These are phyloP conservation scores for Diarsia brunnea DNA, from an alignment of 2,888 invertebrate genomes.

Conservation along the genomic window DNA sequence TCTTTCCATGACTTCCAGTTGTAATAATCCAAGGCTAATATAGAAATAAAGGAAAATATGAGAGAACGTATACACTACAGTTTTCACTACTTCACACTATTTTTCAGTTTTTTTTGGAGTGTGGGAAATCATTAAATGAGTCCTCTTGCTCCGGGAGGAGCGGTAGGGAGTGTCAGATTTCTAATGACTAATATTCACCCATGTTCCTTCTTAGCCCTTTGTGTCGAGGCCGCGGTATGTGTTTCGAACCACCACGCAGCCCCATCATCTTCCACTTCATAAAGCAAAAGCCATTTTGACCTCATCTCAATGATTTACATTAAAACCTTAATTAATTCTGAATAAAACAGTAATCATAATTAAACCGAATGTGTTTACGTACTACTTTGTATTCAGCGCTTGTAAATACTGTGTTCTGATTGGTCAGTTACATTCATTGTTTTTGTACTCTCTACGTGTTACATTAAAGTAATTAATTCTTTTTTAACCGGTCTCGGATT, in stretches of 20 bases:
- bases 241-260: no score
- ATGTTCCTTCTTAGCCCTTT: no score
- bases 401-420: slow-evolving; percentile 23
- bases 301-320: neutral
- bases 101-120: no score
- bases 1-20: neutral
- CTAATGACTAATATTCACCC: no score
- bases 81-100: no score
- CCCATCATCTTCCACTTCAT: neutral
- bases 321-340: neutral
- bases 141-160: no score
- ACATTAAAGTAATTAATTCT: slow-evolving; percentile 6
- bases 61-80: no score
- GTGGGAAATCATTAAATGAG: no score
- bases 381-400: slow-evolving; percentile 30
- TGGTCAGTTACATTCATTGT: slow-evolving; percentile 16
- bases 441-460: slow-evolving; percentile 1
- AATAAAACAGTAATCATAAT: slow-evolving; percentile 9
- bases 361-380: neutral
- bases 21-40: neutral
- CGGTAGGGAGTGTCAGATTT: no score
- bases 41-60: no score
- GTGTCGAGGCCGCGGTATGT: no score
- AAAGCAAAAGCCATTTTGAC: neutral
- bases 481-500: slow-evolving; percentile 4